Conservation (phyloP, 1,140 invertebrate species). For the Drosophila punjabiensis region DNA sequence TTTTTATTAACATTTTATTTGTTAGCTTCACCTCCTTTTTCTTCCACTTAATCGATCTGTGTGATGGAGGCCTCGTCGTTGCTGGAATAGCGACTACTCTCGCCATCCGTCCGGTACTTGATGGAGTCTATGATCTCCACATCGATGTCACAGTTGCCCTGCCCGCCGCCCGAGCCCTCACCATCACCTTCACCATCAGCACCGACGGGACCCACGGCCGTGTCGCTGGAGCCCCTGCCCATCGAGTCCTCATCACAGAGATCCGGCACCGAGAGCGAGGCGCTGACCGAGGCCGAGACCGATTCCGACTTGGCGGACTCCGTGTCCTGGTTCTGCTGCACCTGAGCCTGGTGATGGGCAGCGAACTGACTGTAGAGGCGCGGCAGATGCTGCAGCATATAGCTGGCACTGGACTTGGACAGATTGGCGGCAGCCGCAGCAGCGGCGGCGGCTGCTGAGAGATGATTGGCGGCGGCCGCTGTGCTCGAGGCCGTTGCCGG, state of each 20-base stretch:
- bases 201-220: slow-evolving; percentile 9
- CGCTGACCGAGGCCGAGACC: slow-evolving; percentile 54
- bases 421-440: slow-evolving; percentile 66
- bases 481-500: slow-evolving; percentile 46
- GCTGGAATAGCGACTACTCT: slow-evolving; percentile 80
- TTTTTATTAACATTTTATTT: not conserved
- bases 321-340: slow-evolving; percentile 44
- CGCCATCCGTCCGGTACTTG: slow-evolving; percentile 79
- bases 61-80: slow-evolving; percentile 81
- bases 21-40: not conserved
- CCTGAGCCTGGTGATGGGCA: slow-evolving; percentile 67
- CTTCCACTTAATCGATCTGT: slow-evolving; percentile 66
- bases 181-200: slow-evolving; percentile 4
- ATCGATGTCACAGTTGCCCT: slow-evolving; percentile 78
- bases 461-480: slow-evolving; percentile 44
- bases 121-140: slow-evolving; percentile 84
- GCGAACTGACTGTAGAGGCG: slow-evolving; percentile 86
- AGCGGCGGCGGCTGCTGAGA: slow-evolving; percentile 61
- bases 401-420: slow-evolving; percentile 86
- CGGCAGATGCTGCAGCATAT: slow-evolving; percentile 86
- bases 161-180: slow-evolving; percentile 30
- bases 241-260: slow-evolving; percentile 77
- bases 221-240: slow-evolving; percentile 66
- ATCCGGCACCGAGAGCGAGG: slow-evolving; percentile 61
- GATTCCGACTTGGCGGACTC: slow-evolving; percentile 79